Base-by-base conservation (phyloP, 1,140 invertebrate genomes). In the Ephestia elutella region DNA sequence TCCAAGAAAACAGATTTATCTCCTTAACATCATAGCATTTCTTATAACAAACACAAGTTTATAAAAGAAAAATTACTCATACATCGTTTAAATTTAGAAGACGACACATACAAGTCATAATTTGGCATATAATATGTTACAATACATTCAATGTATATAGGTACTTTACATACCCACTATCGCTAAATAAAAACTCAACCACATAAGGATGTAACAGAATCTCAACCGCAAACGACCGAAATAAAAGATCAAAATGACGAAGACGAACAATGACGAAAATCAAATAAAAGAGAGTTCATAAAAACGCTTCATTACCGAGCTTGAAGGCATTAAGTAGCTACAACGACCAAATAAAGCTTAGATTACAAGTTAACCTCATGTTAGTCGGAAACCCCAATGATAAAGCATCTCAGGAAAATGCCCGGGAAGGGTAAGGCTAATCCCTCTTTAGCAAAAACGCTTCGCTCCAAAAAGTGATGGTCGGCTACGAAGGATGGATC, bases 381-480 rank as follows among this genome's bases (percentile, higher is more conserved):
- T 88, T 84, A 80, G 78, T 79, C 74, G 75, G 72, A 82, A 84
- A 75, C 75, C 81, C 75, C 77, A 86, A 88, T 86, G 82, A 87
- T 86, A 87, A 87, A 86, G 82, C 82, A 83, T 86, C 82, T 82
- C 70, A 78, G 78, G 78, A 86, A 85, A 80, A 85, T 84, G 75
- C 71, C 60, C 71, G 75, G 74, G 72, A 74, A 82, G 85, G 81
- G 81, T 82, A 80, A 73, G 79, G 38, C 79, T 87, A 86, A 87
- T 87, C 83, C 83, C 83, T 87, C 85, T 86, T 86, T 85, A 87
- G 82, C 83, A 87, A 87, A 87, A 87, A 87, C 85, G 82, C 83
- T 85, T 75, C 80, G 80, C 78, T 82, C 83, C 83, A 87, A 86
- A 87, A 87, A 87, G 78, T 86, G 80, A 86, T 81, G 82, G 81